Conservation (phyloP, 92 coral and sea anemone species). For the Palythoa grandis region DNA sequence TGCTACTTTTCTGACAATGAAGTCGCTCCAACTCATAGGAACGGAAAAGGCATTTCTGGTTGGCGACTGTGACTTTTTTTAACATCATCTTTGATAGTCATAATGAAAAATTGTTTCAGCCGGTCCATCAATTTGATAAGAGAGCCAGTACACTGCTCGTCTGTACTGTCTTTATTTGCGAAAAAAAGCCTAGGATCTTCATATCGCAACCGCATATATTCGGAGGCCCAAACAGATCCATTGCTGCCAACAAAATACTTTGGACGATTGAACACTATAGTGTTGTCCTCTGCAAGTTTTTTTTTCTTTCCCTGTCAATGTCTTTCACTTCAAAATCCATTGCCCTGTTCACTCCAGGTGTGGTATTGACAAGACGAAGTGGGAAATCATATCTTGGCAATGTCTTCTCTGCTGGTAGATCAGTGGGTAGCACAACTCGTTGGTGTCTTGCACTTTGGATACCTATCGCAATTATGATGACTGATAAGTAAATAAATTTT, state of each 20-base stretch:
- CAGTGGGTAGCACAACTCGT: conserved; percentile 12
- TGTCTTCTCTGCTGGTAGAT: not conserved
- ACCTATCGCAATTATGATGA: not conserved
- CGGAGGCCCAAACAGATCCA: conserved; percentile 55
- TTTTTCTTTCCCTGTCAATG: not conserved
- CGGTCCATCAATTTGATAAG: conserved; percentile 2
- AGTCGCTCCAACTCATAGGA: conserved; percentile 24
- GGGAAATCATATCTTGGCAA: conserved; percentile 44
- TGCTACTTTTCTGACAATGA: not conserved
- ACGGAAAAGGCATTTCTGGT: not conserved
- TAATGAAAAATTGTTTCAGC: not conserved
- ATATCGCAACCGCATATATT: conserved; percentile 38
- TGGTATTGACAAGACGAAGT: conserved; percentile 17
- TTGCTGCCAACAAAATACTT: conserved; percentile 44
- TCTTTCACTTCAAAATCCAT: not conserved
- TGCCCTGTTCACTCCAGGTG: conserved; percentile 44
- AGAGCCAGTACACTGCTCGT: not conserved
- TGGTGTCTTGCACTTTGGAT: conserved; percentile 9
- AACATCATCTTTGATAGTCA: conserved; percentile 19
- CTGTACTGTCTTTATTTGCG: not conserved
- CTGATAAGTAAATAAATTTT: not conserved
- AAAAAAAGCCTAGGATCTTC: conserved; percentile 27
- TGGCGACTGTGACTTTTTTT: not conserved
- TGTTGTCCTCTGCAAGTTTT: conserved; percentile 6
- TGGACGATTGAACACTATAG: conserved; percentile 39